These are phyloP conservation scores for Mallotus villosus DNA, from an alignment of 2,797 vertebrate genomes.

Conservation along the genomic window DNA sequence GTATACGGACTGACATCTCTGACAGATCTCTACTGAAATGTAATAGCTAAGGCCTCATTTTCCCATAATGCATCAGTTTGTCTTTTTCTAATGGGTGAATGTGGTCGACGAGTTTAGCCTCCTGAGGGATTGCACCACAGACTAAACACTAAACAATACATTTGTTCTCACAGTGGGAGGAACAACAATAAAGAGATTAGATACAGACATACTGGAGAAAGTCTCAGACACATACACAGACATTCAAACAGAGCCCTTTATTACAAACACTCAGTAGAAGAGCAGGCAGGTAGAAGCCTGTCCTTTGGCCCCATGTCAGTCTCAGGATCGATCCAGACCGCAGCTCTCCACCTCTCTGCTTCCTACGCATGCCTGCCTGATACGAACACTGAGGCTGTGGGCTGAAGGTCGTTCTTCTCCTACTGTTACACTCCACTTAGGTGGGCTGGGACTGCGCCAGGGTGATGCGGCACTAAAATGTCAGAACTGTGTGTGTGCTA, in stretches of 20 bases:
- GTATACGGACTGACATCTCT: neutral
- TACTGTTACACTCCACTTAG: constrained; percentile 2
- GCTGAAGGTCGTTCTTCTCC: constrained; percentile 53
- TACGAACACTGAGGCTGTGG: neutral
- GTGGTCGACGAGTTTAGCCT: neutral
- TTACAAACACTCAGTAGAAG: neutral
- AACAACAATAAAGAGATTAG: neutral
- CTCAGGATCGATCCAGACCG: constrained; percentile 38
- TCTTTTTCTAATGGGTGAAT: neutral
- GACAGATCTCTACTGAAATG: neutral
- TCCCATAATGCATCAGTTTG: constrained; percentile 8
- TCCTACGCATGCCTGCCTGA: neutral
- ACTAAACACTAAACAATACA: neutral
- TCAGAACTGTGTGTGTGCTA: neutral
- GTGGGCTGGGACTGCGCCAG: constrained; percentile 18
- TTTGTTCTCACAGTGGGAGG: neutral
- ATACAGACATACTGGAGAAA: neutral
- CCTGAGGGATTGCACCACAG: neutral
- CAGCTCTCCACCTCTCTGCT: neutral
- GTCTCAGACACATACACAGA: constrained; percentile 5
- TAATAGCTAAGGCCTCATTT: constrained; percentile 1
- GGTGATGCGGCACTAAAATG: neutral
- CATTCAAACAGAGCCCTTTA: constrained; percentile 1
- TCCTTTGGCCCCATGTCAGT: constrained; percentile 26
- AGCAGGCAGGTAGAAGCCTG: neutral